Evolutionary conservation across 2,888 invertebrate genomes (phyloP).

Genomic region (Teinopalpus imperialis): DNA sequence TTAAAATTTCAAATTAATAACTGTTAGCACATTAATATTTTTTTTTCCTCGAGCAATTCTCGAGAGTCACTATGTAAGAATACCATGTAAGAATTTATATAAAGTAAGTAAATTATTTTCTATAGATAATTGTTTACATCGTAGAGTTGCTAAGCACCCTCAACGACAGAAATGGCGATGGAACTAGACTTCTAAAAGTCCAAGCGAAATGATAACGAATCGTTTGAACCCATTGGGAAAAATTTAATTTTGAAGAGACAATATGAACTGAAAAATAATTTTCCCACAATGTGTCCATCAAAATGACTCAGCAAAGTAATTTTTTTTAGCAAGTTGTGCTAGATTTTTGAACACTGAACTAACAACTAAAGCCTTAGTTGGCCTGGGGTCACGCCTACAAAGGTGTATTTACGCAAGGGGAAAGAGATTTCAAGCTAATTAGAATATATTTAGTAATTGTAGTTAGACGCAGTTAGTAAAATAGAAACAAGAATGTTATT

Average conservation of each 20-base stretch:
- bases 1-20: too few relatives aligned
- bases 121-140: too few relatives aligned
- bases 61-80: too few relatives aligned
- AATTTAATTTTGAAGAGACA: conserved; percentile 40
- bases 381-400: conserved; percentile 5
- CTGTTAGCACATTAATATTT: too few relatives aligned
- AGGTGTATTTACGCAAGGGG: conserved; percentile 7
- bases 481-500: conserved; percentile 40
- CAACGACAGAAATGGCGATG: conserved; percentile 61
- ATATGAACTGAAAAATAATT: conserved; percentile 32
- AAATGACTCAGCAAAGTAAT: conserved; percentile 58
- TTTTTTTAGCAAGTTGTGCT: conserved; percentile 34
- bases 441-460: conserved; percentile 12
- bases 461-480: conserved; percentile 61
- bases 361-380: conserved; percentile 22
- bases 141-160: conserved; percentile 42
- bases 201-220: conserved; percentile 55
- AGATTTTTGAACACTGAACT: conserved; percentile 26
- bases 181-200: conserved; percentile 64
- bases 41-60: too few relatives aligned
- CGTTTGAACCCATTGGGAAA: conserved; percentile 62
- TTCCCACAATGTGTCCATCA: conserved; percentile 60
- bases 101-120: too few relatives aligned
- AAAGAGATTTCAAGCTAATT: conserved; percentile 13
- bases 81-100: too few relatives aligned